Evolutionary conservation across 2,797 vertebrate genomes (phyloP).

Genomic region (Liasis olivaceus): DNA sequence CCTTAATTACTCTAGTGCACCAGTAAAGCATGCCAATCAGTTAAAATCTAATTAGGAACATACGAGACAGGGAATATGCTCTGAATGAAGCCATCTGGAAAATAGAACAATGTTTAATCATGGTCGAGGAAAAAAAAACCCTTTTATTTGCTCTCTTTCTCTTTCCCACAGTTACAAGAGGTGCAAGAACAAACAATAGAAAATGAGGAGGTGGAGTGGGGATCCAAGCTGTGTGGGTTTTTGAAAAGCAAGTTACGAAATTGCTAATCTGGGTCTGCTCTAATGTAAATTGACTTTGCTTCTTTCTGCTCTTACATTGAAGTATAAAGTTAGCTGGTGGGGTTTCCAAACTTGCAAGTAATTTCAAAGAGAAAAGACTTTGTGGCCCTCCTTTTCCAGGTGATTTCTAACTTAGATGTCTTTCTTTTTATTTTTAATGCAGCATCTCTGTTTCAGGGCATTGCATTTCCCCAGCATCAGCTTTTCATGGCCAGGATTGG

Average conservation of each 20-base stretch:
- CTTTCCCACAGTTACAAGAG: background rate
- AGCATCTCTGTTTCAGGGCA: background rate
- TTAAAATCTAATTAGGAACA: slow-evolving; percentile 9
- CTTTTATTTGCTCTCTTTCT: background rate
- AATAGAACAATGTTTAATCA: slow-evolving; percentile 35
- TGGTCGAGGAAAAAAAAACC: background rate
- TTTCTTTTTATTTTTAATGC: too few species aligned
- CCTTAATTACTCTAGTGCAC: background rate
- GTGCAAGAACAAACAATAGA: slow-evolving; percentile 31
- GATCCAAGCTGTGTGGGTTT: background rate
- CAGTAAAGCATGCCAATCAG: accelerated
- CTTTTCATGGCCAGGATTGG: background rate
- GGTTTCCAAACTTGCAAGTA: background rate
- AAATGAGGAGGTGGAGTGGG: slow-evolving; percentile 13
- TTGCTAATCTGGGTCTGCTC: slow-evolving; percentile 13
- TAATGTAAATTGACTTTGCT: slow-evolving; percentile 32
- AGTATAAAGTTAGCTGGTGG: slow-evolving; percentile 9
- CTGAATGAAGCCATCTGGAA: slow-evolving; percentile 20
- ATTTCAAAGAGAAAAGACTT: too few species aligned
- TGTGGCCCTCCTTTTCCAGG: too few species aligned
- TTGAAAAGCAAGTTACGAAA: slow-evolving; percentile 31
- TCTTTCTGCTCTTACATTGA: slow-evolving; percentile 47
- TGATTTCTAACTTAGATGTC: too few species aligned
- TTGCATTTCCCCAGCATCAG: background rate
- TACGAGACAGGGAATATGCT: background rate